Conservation (phyloP, 2,797 vertebrate species). For the Enteromius afrohamiltoni region DNA sequence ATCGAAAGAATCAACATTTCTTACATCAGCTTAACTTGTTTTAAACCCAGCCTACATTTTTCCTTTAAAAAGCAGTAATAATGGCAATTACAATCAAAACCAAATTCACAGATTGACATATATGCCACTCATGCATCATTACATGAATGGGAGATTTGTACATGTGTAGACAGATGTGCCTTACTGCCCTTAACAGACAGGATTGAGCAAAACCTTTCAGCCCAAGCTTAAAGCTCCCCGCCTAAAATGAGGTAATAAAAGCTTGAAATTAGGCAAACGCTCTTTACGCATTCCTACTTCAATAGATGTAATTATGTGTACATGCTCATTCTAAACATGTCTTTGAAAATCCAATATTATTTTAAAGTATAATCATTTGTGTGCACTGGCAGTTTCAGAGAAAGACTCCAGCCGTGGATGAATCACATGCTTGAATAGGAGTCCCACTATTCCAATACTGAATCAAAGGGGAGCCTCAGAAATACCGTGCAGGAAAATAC, state of each 20-base stretch:
- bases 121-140: background rate
- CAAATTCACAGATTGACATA: background rate
- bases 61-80: constrained; percentile 8
- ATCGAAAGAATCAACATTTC: background rate
- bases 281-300: background rate
- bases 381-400: background rate
- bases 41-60: background rate
- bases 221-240: background rate
- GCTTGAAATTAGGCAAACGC: background rate
- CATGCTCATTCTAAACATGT: background rate
- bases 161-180: background rate
- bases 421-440: background rate
- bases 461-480: background rate
- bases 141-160: background rate
- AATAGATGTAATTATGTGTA: background rate
- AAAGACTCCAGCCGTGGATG: background rate
- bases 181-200: background rate
- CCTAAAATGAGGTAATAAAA: background rate
- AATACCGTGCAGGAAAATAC: background rate
- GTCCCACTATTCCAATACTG: constrained; percentile 5
- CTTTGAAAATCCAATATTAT: background rate
- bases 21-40: no score
- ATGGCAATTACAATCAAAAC: background rate
- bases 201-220: background rate
- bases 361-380: background rate